Conservation (phyloP, 2,888 invertebrate species). For the Autographa gamma region DNA sequence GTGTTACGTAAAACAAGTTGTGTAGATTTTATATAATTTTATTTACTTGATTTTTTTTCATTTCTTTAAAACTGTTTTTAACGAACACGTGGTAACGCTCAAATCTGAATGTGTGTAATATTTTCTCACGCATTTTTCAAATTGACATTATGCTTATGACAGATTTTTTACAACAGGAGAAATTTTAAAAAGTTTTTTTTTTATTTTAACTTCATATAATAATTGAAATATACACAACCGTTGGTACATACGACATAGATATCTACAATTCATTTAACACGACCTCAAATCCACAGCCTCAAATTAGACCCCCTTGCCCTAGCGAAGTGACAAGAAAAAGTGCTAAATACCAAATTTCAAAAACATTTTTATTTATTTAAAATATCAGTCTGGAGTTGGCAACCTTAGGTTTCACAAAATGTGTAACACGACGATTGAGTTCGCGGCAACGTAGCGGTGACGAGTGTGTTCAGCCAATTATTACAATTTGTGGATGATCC, state of each 20-base stretch:
- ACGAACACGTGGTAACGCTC: too few relatives aligned
- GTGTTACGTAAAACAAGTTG: not conserved
- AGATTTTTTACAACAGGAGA: too few relatives aligned
- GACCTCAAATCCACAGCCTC: not conserved
- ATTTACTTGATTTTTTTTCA: not conserved
- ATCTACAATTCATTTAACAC: not conserved
- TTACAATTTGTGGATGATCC: conserved; percentile 49
- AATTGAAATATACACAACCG: too few relatives aligned
- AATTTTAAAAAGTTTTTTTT: too few relatives aligned
- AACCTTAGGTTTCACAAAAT: conserved; percentile 33
- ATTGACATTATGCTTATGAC: too few relatives aligned
- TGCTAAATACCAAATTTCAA: not conserved
- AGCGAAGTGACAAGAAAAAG: not conserved
- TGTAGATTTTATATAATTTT: not conserved
- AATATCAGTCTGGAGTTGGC: not conserved
- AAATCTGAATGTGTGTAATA: too few relatives aligned
- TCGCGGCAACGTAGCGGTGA: conserved; percentile 39
- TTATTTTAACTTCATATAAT: too few relatives aligned
- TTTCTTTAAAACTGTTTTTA: too few relatives aligned
- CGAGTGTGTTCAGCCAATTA: conserved; percentile 54
- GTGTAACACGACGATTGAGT: conserved; percentile 37
- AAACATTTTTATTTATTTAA: conserved; percentile 7
- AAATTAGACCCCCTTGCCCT: not conserved
- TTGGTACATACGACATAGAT: not conserved
- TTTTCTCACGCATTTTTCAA: too few relatives aligned